Evolutionary conservation across 2,888 invertebrate genomes (phyloP).

Genomic region (Germaria angustata): DNA sequence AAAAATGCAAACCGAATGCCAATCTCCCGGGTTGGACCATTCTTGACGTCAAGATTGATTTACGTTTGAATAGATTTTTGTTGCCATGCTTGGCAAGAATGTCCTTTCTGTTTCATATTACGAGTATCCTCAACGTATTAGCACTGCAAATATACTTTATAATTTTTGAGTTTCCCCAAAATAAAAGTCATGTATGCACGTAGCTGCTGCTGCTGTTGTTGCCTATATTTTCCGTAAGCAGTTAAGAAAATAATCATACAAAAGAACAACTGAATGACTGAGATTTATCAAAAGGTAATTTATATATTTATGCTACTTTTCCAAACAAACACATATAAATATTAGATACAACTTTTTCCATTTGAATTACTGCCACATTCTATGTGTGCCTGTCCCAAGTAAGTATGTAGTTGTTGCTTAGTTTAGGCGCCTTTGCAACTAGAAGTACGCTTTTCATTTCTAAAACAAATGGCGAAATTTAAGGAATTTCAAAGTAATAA

Average conservation of each 20-base stretch:
- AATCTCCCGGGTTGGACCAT: slow-evolving; percentile 6
- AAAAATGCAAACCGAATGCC: neutral
- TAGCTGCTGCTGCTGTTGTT: slow-evolving; percentile 9
- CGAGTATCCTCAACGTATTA: slow-evolving; percentile 1
- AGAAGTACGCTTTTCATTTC: slow-evolving; percentile 71
- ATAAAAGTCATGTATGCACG: neutral
- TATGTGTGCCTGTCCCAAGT: neutral
- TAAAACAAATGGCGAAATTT: slow-evolving; percentile 73
- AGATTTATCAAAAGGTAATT: slow-evolving; percentile 81
- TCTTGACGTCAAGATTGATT: slow-evolving; percentile 75
- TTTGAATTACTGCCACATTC: slow-evolving; percentile 44
- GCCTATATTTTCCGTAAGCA: neutral
- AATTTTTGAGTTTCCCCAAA: slow-evolving; percentile 32
- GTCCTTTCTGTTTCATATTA: slow-evolving; percentile 36
- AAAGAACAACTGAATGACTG: slow-evolving; percentile 72
- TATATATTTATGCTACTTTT: slow-evolving; percentile 73
- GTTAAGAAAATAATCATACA: slow-evolving; percentile 51
- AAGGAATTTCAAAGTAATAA: slow-evolving; percentile 78
- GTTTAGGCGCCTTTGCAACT: slow-evolving; percentile 45
- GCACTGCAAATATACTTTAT: slow-evolving; percentile 50
- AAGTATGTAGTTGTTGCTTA: neutral
- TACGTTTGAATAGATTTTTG: slow-evolving; percentile 80
- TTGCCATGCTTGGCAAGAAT: slow-evolving; percentile 66
- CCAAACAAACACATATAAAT: slow-evolving; percentile 1
- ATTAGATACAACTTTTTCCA: slow-evolving; percentile 64